phyloP scores from a whole-genome alignment of 2,113 vertebrate genomes.

The Lagenorhynchus albirostris region DNA sequence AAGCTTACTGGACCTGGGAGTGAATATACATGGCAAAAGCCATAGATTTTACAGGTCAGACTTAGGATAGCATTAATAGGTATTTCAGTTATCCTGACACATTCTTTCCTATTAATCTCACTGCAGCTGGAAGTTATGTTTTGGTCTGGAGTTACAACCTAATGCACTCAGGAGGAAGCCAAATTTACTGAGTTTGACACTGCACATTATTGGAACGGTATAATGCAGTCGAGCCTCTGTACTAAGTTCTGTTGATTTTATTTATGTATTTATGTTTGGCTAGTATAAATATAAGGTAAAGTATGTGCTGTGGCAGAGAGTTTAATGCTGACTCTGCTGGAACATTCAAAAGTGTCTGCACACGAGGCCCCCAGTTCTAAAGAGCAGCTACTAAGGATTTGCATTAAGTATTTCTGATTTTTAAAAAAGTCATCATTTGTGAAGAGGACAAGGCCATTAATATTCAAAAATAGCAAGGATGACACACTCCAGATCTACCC shows the following conservation, averaged over 20 bases:
- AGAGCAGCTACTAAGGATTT: slow-evolving; percentile 43
- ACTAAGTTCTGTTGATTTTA: slow-evolving; percentile 59
- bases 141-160: slow-evolving; percentile 50
- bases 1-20: neutral
- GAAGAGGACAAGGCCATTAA: slow-evolving; percentile 18
- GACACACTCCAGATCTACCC: neutral
- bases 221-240: slow-evolving; percentile 40
- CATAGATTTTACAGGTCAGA: slow-evolving; percentile 30
- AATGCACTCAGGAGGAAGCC: slow-evolving; percentile 34
- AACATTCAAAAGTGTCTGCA: slow-evolving; percentile 53
- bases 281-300: slow-evolving; percentile 62
- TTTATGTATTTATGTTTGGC: slow-evolving; percentile 65
- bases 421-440: slow-evolving; percentile 42
- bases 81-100: slow-evolving; percentile 60
- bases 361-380: slow-evolving; percentile 9
- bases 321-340: slow-evolving; percentile 56
- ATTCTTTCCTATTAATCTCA: slow-evolving; percentile 53
- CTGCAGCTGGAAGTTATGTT: slow-evolving; percentile 33
- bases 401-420: slow-evolving; percentile 49
- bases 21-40: slow-evolving; percentile 9
- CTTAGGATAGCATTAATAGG: neutral
- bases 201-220: slow-evolving; percentile 46
- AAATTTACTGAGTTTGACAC: slow-evolving; percentile 60
- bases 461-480: slow-evolving; percentile 40
- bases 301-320: slow-evolving; percentile 39